A percentile compares a stretch with the other conserved stretches of the same genome.
phyloP scores from a whole-genome alignment of 2,888 invertebrate species.

The Trachelus troglodyta region DNA sequence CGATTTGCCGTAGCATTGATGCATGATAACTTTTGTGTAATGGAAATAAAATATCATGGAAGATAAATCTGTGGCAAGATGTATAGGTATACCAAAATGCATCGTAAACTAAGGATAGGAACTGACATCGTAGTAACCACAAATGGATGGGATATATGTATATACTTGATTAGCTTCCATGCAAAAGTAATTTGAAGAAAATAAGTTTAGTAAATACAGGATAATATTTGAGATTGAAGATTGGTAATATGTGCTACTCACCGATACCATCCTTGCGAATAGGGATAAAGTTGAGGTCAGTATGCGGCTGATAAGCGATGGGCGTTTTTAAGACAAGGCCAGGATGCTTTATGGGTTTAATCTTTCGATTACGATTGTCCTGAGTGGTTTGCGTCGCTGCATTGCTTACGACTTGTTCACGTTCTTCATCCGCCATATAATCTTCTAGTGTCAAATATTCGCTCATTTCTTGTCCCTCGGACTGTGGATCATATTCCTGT shows the following conservation, averaged over 20 bases:
- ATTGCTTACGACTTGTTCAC: slow-evolving; percentile 67
- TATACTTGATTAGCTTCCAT: neutral
- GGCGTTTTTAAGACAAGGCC: slow-evolving; percentile 81
- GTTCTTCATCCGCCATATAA: slow-evolving; percentile 68
- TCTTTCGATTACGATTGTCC: slow-evolving; percentile 72
- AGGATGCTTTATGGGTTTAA: slow-evolving; percentile 80
- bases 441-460: slow-evolving; percentile 64
- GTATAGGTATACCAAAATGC: neutral
- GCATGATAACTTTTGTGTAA: neutral
- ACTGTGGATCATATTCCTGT: slow-evolving; percentile 56
- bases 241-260: slow-evolving; percentile 66
- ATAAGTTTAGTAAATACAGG: slow-evolving; percentile 20
- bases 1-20: no score
- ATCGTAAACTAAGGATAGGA: neutral
- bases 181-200: neutral
- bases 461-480: slow-evolving; percentile 59
- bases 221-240: slow-evolving; percentile 4
- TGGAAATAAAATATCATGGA: neutral
- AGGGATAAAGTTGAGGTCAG: slow-evolving; percentile 87
- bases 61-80: neutral
- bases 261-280: slow-evolving; percentile 91
- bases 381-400: slow-evolving; percentile 71
- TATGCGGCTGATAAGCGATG: slow-evolving; percentile 82
- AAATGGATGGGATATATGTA: neutral
- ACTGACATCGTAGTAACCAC: neutral